A percentile compares a stretch with the other conserved stretches of the same genome.
Evolutionary conservation across 2,797 vertebrate species (phyloP).

Genomic region (Sylvia borin): DNA sequence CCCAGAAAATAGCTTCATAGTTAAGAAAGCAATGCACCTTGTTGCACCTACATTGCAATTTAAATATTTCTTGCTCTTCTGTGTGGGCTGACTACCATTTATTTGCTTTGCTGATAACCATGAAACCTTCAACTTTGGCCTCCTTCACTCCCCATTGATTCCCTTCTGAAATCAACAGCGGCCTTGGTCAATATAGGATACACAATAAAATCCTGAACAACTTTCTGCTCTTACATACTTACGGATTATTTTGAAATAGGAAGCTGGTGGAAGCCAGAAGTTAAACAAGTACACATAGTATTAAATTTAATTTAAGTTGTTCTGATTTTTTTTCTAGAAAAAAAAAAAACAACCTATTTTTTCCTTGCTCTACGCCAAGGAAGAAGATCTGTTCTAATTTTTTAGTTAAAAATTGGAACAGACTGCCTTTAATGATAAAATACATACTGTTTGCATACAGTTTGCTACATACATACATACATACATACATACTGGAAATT

Average conservation of each 20-base stretch:
- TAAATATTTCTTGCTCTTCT: background rate
- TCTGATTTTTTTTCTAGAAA: background rate
- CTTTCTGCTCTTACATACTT: background rate
- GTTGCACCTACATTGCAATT: background rate
- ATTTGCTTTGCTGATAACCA: constrained; percentile 21
- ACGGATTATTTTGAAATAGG: background rate
- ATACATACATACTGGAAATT: background rate
- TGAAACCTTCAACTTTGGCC: constrained; percentile 38
- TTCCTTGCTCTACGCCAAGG: background rate
- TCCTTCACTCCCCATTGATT: background rate
- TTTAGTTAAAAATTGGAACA: background rate
- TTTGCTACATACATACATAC: no score
- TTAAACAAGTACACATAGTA: background rate
- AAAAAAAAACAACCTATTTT: background rate
- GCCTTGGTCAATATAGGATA: background rate
- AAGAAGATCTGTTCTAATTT: background rate
- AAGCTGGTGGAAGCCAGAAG: background rate
- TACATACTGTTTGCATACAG: no score
- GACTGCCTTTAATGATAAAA: background rate
- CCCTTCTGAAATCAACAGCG: background rate
- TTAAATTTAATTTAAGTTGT: background rate
- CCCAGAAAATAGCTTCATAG: background rate
- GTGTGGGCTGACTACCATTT: background rate
- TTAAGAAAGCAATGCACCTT: background rate
- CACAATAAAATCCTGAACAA: background rate